These are phyloP conservation scores for Octopus bimaculoides DNA, from an alignment of 1,140 invertebrate genomes.

Conservation along the genomic window DNA sequence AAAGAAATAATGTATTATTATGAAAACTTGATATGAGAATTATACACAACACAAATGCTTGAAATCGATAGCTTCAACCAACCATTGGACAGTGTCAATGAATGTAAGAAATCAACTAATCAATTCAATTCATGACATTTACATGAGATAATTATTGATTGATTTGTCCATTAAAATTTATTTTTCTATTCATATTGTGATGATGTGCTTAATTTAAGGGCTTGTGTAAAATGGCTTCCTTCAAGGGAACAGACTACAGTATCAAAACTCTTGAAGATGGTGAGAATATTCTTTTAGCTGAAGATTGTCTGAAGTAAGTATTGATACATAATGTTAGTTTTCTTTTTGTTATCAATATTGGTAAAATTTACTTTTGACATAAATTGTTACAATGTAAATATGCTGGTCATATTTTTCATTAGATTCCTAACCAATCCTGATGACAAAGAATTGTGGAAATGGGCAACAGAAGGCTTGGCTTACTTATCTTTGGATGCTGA, in stretches of 20 bases:
- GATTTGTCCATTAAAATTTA: too few relatives aligned
- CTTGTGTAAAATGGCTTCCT: slow-evolving; percentile 93
- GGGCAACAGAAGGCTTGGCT: slow-evolving; percentile 96
- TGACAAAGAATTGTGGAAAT: slow-evolving; percentile 85
- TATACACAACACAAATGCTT: too few relatives aligned
- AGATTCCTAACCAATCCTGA: slow-evolving; percentile 83
- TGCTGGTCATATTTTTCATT: slow-evolving; percentile 12
- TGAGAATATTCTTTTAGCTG: slow-evolving; percentile 86
- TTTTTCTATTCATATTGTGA: background rate
- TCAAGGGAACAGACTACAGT: slow-evolving; percentile 93
- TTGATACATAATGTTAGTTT: background rate
- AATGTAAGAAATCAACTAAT: too few relatives aligned
- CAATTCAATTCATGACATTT: too few relatives aligned
- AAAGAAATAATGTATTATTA: too few relatives aligned
- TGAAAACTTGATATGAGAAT: too few relatives aligned
- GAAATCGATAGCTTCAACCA: too few relatives aligned
- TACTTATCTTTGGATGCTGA: slow-evolving; percentile 97
- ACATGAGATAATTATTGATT: too few relatives aligned
- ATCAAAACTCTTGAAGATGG: slow-evolving; percentile 93
- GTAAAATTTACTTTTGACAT: too few relatives aligned
- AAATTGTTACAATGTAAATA: too few relatives aligned
- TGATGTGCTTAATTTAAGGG: slow-evolving; percentile 61
- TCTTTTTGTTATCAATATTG: too few relatives aligned
- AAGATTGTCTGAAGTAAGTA: slow-evolving; percentile 75
- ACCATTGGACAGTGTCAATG: too few relatives aligned